Percentiles rank a stretch among this genome's conserved stretches.
These are phyloP conservation scores for Drosophila parvula DNA, from an alignment of 1,140 invertebrate genomes.

Conservation along the genomic window DNA sequence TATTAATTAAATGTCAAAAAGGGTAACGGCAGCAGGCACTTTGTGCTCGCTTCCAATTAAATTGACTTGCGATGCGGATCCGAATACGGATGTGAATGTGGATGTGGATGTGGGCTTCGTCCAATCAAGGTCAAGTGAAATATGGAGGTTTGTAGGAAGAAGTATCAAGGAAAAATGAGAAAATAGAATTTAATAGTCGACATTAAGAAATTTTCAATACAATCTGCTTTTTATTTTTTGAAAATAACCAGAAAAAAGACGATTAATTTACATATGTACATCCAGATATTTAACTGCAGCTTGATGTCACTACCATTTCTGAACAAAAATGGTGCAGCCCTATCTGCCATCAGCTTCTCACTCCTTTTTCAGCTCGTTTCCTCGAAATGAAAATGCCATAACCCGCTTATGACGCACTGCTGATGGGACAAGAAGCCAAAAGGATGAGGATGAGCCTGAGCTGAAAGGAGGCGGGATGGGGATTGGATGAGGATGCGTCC, in stretches of 20 bases:
- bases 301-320: not conserved
- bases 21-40: slow-evolving; percentile 54
- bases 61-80: slow-evolving; percentile 36
- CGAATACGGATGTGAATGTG: not conserved
- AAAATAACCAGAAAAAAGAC: not conserved
- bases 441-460: slow-evolving; percentile 8
- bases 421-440: slow-evolving; percentile 11
- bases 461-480: not conserved
- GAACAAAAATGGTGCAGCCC: slow-evolving; percentile 9
- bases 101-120: not conserved
- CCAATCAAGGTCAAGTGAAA: slow-evolving; percentile 31
- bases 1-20: slow-evolving; percentile 82
- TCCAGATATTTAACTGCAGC: slow-evolving; percentile 4
- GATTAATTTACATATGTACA: not conserved
- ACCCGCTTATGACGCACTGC: slow-evolving; percentile 70
- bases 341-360: not conserved
- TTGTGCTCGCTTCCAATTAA: slow-evolving; percentile 44
- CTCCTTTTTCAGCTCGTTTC: slow-evolving; percentile 21
- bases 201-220: not conserved
- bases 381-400: slow-evolving; percentile 63
- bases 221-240: not conserved
- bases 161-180: not conserved
- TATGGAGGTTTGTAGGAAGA: not conserved
- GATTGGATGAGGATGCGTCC: slow-evolving; percentile 15
- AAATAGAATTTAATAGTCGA: not conserved